Evolutionary conservation across 2,113 vertebrate species (phyloP).

Genomic region (Chiloscyllium plagiosum): DNA sequence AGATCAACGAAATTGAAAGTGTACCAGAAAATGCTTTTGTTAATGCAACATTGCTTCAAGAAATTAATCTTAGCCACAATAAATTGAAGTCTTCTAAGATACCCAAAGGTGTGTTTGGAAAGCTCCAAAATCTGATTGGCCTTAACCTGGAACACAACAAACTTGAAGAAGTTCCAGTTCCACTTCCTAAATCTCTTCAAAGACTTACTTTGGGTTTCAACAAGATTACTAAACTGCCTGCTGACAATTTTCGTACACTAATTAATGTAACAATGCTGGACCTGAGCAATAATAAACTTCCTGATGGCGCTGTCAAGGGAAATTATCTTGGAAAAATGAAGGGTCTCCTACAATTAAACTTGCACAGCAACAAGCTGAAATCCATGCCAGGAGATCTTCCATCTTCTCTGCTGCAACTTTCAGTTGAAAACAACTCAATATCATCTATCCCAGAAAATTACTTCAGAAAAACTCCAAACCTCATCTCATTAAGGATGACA

Average conservation of each 20-base stretch:
- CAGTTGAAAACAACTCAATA: slow-evolving; percentile 68
- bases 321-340: slow-evolving; percentile 56
- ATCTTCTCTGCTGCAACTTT: slow-evolving; percentile 68
- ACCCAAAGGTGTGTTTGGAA: slow-evolving; percentile 59
- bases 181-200: slow-evolving; percentile 64
- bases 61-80: slow-evolving; percentile 71
- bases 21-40: slow-evolving; percentile 57
- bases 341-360: slow-evolving; percentile 63
- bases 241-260: slow-evolving; percentile 51
- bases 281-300: slow-evolving; percentile 62
- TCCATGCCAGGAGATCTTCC: slow-evolving; percentile 61
- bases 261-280: slow-evolving; percentile 66
- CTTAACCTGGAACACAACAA: slow-evolving; percentile 67
- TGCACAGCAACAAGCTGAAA: slow-evolving; percentile 63
- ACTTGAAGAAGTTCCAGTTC: slow-evolving; percentile 62
- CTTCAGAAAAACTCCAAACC: slow-evolving; percentile 59
- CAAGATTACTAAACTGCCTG: slow-evolving; percentile 55
- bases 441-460: slow-evolving; percentile 66
- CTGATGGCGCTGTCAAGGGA: slow-evolving; percentile 53
- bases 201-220: slow-evolving; percentile 65
- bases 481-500: slow-evolving; percentile 62
- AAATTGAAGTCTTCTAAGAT: slow-evolving; percentile 62
- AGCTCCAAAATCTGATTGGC: slow-evolving; percentile 56
- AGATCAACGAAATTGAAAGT: slow-evolving; percentile 66
- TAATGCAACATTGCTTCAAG: slow-evolving; percentile 61